Evolutionary conservation across 2,797 vertebrate species (phyloP).

Genomic region (Spondyliosoma cantharus): DNA sequence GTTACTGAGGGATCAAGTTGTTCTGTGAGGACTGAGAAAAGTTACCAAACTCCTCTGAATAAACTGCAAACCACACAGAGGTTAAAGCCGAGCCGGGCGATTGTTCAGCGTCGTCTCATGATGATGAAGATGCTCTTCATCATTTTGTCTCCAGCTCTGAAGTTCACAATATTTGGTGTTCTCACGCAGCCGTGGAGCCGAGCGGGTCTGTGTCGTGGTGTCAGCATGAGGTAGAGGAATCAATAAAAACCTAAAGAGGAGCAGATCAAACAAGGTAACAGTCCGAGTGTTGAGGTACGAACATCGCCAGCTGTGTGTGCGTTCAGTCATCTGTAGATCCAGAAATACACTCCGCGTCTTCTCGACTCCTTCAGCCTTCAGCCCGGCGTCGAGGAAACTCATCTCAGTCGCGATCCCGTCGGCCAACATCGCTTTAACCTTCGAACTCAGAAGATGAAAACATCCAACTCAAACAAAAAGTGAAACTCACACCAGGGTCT

Average conservation of each 20-base stretch:
- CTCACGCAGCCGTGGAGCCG: not conserved
- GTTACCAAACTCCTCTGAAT: too few species aligned
- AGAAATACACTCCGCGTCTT: not conserved
- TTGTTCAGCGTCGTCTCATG: too few species aligned
- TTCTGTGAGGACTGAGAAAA: too few species aligned
- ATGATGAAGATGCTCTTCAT: not conserved
- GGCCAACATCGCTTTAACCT: conserved; percentile 5
- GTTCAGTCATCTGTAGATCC: not conserved
- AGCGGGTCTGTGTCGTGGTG: conserved; percentile 12
- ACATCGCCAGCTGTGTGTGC: not conserved
- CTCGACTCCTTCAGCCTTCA: not conserved
- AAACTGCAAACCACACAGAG: not conserved
- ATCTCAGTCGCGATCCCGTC: not conserved
- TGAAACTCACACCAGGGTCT: not conserved
- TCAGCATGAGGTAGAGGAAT: conserved; percentile 70
- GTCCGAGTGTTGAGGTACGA: conserved; percentile 35
- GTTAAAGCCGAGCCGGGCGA: not conserved
- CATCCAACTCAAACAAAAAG: not conserved
- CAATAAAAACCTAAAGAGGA: conserved; percentile 32
- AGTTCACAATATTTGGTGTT: not conserved
- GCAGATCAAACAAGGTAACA: conserved; percentile 46
- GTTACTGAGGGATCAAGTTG: too few species aligned
- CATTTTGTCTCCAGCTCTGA: too few species aligned
- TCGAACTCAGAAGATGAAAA: conserved; percentile 8
- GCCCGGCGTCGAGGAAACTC: not conserved